Base-by-base conservation (phyloP, 2,113 vertebrate species). In the Cyanistes caeruleus region DNA sequence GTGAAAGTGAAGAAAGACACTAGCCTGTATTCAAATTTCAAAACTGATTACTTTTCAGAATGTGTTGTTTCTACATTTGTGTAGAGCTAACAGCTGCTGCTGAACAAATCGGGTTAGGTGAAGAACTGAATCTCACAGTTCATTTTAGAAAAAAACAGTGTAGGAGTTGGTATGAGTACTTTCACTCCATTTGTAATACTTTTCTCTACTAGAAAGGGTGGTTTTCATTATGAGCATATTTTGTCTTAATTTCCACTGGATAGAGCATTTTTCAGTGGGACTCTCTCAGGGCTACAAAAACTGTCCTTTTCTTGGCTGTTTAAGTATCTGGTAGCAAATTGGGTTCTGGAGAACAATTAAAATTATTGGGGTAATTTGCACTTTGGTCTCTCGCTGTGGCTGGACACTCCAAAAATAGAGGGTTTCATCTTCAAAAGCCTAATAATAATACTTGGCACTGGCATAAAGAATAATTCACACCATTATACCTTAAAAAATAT, bases 31-130 rank as follows among this genome's bases (percentile, higher is more conserved):
- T 81, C 58, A 86, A 51, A 89, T 92, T 55, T 89, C 76, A 84
- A 82, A 96, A 58, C 56, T 84, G 90, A 93, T 96, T 90, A 72
- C 60, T 96, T 93, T 95, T 92, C 69, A 81, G 64, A 90, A 94
- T 75, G 67, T 83, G 56, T n/a, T 91, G 13, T 86, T 83, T 46
- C 72, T 90, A 23, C 31, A 64, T 86, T 94, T 88, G 25, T 81
- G 30, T 85, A 51, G 55, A 44, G 43, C 49, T 63, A 88, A 67
- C 59, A 78, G 68, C 76, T 89, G 82, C 41, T 64, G 31, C 1
- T 0, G 41, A 82, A 94, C 22, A 90, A 81, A 90, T 58, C 15
- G 5, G 49, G 22, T 75, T 68, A 52, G 23, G 13, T 51, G 44
- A 88, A 83, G 52, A 80, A 64, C 20, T 82, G 59, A 85, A 90